Evolutionary conservation across 1,140 invertebrate genomes (phyloP).

Genomic region (Grapholita molesta): DNA sequence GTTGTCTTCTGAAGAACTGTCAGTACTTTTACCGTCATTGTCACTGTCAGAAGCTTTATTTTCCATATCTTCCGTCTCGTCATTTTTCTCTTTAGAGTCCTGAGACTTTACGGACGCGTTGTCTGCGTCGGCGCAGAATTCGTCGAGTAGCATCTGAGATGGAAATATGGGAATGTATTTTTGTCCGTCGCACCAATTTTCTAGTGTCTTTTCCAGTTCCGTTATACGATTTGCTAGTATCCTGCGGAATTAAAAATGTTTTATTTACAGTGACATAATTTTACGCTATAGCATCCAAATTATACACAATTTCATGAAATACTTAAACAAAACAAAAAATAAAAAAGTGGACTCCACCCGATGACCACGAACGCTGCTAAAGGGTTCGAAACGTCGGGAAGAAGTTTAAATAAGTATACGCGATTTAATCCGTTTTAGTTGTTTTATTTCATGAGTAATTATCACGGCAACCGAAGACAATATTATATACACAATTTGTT

Average conservation of each 20-base stretch:
- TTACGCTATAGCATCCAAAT: too few relatives aligned
- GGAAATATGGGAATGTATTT: constrained; percentile 71
- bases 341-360: too few relatives aligned
- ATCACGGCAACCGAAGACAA: too few relatives aligned
- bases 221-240: constrained; percentile 72
- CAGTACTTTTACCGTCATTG: constrained; percentile 35
- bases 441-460: too few relatives aligned
- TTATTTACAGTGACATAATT: neutral
- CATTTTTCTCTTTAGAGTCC: constrained; percentile 52
- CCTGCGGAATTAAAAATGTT: constrained; percentile 38
- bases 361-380: too few relatives aligned
- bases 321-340: too few relatives aligned
- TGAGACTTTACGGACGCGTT: constrained; percentile 59
- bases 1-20: constrained; percentile 26
- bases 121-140: constrained; percentile 57
- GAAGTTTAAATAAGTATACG: too few relatives aligned
- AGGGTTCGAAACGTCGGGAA: too few relatives aligned
- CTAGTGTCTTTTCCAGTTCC: constrained; percentile 71
- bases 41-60: constrained; percentile 49
- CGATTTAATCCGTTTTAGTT: too few relatives aligned
- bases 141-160: constrained; percentile 72
- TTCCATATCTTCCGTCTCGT: constrained; percentile 31
- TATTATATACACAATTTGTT: too few relatives aligned
- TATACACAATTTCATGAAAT: too few relatives aligned
- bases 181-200: constrained; percentile 69